Evolutionary conservation across 2,797 vertebrate genomes (phyloP).

Genomic region (Lophotriccus pileatus): DNA sequence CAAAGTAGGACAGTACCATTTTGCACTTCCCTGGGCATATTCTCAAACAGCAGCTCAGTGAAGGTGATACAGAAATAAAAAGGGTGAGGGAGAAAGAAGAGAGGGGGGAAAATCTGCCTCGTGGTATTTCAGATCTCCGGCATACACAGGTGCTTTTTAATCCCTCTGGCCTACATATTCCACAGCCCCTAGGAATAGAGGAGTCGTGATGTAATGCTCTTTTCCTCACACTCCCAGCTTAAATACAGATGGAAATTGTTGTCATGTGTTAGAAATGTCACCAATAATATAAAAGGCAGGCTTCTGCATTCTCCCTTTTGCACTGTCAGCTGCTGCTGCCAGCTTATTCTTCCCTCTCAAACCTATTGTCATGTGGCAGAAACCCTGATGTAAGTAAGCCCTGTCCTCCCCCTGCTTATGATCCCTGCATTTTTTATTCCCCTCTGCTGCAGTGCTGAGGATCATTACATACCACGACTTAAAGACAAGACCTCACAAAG

Average conservation of each 20-base stretch:
- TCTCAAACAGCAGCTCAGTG: neutral
- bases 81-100: neutral
- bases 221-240: conserved; percentile 75
- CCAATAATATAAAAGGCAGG: conserved; percentile 87
- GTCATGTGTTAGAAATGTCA: conserved; percentile 91
- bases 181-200: conserved; percentile 75
- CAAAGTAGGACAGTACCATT: conserved; percentile 57
- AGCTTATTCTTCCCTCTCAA: conserved; percentile 75
- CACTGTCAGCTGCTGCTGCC: conserved; percentile 82
- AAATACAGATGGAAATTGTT: conserved; percentile 94
- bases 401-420: conserved; percentile 72
- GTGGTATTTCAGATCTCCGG: conserved; percentile 47
- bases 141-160: conserved; percentile 85
- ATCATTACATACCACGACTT: conserved; percentile 82
- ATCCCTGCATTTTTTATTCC: conserved; percentile 73
- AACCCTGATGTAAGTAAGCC: conserved; percentile 82
- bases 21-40: conserved; percentile 50
- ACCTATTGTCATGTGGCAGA: conserved; percentile 86
- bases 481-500: conserved; percentile 84
- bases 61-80: neutral
- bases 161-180: conserved; percentile 75
- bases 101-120: neutral
- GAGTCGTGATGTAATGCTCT: conserved; percentile 80
- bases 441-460: conserved; percentile 82
- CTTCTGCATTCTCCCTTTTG: conserved; percentile 82